Base-by-base conservation (phyloP, 1,140 invertebrate genomes). In the Mycetomoellerius zeteki region DNA sequence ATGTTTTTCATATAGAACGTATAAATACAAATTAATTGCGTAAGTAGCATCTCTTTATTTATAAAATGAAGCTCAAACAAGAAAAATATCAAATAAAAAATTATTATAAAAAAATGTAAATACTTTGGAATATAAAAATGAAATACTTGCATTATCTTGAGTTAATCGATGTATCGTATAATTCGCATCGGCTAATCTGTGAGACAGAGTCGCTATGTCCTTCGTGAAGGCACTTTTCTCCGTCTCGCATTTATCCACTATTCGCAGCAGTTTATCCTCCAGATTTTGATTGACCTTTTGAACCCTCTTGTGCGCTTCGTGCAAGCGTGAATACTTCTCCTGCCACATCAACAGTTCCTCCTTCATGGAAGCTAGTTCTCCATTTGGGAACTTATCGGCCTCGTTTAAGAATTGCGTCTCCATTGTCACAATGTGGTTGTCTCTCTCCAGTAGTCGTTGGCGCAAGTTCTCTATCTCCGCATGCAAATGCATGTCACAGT, bases 261-360 rank as follows among this genome's bases (percentile, higher is more conserved):
- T 97, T 95, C 97, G 98, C 67, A 99, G 96, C 69, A 99, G 95
- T 94, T 99, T 99, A 94, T 99, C 99, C 95, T 99, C 99, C 88
- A 99, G 96, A 91, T 97, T 98, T 96, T 99, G 98, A 95, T 99
- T 99, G 37, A 99, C 97, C 95, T 98, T 99, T 94, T 99, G 98
- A 54, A 99, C 97, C 92, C 98, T 97, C 93, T 98, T 98, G 93
- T 99, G 98, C 82, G 98, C 98, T 94, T 99, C 99, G 94, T 98
- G 97, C 72, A 99, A 96, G 90, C 98, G 97, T 92, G 92, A 96
- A 95, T 99, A 99, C 96, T 99, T 98, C 91, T 99, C 98, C 93
- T 98, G 97, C 97, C 98, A 98, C 90, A 98, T 97, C 76, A 97
- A 93, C 72, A 99, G 95, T 94, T 99, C 98, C 88, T 99, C 98